These are phyloP conservation scores for Myanophis thanlyinensis DNA, from an alignment of 2,113 vertebrate genomes.

Conservation along the genomic window DNA sequence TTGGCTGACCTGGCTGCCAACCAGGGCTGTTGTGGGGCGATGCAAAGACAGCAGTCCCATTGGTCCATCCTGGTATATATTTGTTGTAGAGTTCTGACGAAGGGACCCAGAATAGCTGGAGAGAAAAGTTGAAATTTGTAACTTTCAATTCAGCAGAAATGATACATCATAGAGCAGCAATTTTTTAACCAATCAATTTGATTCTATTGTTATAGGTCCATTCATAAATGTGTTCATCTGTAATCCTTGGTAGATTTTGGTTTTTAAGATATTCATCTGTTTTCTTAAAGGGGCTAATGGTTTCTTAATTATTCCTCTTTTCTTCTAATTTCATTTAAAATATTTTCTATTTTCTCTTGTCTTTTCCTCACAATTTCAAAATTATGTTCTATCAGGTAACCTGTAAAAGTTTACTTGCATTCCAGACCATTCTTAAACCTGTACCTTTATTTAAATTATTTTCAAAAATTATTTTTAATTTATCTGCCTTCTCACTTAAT, in stretches of 20 bases:
- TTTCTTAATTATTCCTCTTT: not conserved
- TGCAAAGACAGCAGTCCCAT: not conserved
- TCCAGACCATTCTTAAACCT: not conserved
- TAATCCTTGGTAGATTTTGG: not conserved
- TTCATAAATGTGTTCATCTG: not conserved
- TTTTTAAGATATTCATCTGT: not conserved
- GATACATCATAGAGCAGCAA: not conserved
- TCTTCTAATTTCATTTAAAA: not conserved
- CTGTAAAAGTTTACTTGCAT: not conserved
- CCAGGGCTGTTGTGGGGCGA: not conserved
- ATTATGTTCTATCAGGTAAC: not conserved
- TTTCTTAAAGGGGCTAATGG: not conserved
- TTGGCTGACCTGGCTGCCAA: not conserved
- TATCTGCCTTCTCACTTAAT: not conserved
- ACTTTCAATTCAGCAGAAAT: not conserved
- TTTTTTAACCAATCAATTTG: not conserved
- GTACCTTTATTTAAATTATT: not conserved
- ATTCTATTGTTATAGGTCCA: not conserved
- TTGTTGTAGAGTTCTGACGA: not conserved
- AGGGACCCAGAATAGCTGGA: not conserved
- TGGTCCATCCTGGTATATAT: not conserved
- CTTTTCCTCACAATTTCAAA: not conserved
- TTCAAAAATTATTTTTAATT: not conserved
- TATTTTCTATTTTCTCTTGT: not conserved
- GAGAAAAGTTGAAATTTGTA: not conserved